Percentiles rank a stretch among this genome's conserved stretches.
Conservation (phyloP, 2,113 vertebrate genomes). For the Xiphophorus maculatus region DNA sequence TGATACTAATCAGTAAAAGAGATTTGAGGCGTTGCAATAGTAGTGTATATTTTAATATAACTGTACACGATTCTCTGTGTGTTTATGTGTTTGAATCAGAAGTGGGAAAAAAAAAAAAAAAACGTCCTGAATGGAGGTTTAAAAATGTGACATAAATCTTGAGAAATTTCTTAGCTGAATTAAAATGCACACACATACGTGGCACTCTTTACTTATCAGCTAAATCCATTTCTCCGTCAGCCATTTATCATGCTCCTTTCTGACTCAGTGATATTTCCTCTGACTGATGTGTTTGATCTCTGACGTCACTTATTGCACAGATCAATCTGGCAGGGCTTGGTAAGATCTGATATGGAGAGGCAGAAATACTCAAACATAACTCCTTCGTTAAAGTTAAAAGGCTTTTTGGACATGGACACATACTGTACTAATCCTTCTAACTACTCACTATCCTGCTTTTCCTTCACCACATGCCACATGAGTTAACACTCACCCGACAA, state of each 20-base stretch:
- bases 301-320: constrained; percentile 25
- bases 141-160: background rate
- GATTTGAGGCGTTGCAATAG: background rate
- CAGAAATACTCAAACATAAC: background rate
- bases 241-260: constrained; percentile 15
- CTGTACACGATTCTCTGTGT: background rate
- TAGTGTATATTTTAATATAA: background rate
- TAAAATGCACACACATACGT: background rate
- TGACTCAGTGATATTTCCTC: constrained; percentile 22
- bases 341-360: background rate
- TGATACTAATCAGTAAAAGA: background rate
- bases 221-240: constrained; percentile 23
- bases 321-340: background rate
- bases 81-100: background rate
- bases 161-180: background rate
- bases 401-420: background rate
- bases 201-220: constrained; percentile 1
- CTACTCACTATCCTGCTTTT: constrained; percentile 4
- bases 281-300: constrained; percentile 14
- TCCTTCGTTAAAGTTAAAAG: background rate
- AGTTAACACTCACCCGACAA: constrained; percentile 10
- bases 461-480: background rate
- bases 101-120: background rate
- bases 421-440: background rate
- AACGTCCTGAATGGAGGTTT: background rate